Evolutionary conservation across 2,797 vertebrate genomes (phyloP).

Genomic region (Masticophis lateralis): DNA sequence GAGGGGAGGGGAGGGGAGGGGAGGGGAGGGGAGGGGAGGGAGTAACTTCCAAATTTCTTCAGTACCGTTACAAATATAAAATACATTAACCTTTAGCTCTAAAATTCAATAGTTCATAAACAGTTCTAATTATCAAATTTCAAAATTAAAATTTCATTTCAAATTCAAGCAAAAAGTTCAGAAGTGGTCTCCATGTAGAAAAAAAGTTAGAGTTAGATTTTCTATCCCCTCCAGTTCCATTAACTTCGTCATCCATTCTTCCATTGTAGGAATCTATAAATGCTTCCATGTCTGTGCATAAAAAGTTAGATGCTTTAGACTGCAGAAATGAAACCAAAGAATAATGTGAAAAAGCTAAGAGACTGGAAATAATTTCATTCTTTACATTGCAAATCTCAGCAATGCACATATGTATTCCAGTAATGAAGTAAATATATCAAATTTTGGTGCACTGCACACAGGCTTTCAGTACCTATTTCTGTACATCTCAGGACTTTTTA

Average conservation of each 20-base stretch:
- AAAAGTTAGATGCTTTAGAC: background rate
- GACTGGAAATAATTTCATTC: background rate
- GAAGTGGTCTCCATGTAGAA: background rate
- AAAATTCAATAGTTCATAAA: background rate
- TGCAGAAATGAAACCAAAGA: background rate
- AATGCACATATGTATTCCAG: background rate
- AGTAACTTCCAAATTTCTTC: background rate
- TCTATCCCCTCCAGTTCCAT: background rate
- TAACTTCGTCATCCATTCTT: background rate
- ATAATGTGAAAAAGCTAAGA: background rate
- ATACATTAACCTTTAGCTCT: background rate
- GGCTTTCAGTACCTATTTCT: background rate
- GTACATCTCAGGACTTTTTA: background rate
- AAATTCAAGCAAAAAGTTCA: background rate
- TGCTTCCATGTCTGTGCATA: background rate
- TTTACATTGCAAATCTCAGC: background rate
- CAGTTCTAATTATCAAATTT: too few species aligned
- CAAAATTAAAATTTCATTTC: background rate
- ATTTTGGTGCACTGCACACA: background rate
- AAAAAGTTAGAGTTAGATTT: background rate
- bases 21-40: too few species aligned
- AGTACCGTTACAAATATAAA: background rate
- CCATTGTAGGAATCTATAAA: background rate
- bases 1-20: too few species aligned
- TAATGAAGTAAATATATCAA: background rate